Evolutionary conservation across 92 coral and sea anemone genomes (phyloP).

Genomic region (Siderastrea siderea): DNA sequence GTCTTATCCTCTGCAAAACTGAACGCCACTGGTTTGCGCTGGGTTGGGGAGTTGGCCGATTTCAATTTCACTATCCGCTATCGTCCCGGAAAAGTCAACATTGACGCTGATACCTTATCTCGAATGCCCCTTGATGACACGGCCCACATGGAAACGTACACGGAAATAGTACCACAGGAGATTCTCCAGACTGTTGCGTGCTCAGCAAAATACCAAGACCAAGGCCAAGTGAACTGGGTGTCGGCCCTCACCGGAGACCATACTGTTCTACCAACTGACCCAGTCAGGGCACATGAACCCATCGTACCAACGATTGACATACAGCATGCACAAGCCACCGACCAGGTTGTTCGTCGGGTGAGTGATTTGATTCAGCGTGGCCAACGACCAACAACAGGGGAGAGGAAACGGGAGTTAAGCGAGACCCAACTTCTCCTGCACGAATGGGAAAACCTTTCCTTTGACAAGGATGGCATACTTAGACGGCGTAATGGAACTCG

Average conservation of each 20-base stretch:
- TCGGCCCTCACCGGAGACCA: constrained; percentile 37
- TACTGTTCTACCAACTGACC: constrained; percentile 24
- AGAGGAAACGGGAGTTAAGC: constrained; percentile 40
- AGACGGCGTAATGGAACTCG: constrained; percentile 36
- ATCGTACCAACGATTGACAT: constrained; percentile 22
- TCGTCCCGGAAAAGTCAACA: constrained; percentile 46
- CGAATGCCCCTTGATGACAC: constrained; percentile 29
- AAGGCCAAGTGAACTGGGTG: constrained; percentile 65
- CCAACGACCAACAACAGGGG: constrained; percentile 15
- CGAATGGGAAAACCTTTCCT: constrained; percentile 68
- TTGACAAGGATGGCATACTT: constrained; percentile 68
- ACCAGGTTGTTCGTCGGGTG: constrained; percentile 28
- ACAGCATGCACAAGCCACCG: constrained; percentile 4
- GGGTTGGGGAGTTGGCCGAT: constrained; percentile 65
- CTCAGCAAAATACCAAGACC: constrained; percentile 56
- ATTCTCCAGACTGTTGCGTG: constrained; percentile 18
- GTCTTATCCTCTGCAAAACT: constrained; percentile 61
- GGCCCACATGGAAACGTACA: constrained; percentile 7
- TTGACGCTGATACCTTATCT: constrained; percentile 49
- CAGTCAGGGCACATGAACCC: constrained; percentile 24
- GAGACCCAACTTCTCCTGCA: constrained; percentile 50
- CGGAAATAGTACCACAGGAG: constrained; percentile 22
- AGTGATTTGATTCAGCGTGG: constrained; percentile 35
- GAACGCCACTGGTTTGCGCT: constrained; percentile 57
- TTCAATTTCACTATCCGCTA: constrained; percentile 65